Base-by-base conservation (phyloP, 1,140 invertebrate genomes). In the Harlomillsia oculata region DNA sequence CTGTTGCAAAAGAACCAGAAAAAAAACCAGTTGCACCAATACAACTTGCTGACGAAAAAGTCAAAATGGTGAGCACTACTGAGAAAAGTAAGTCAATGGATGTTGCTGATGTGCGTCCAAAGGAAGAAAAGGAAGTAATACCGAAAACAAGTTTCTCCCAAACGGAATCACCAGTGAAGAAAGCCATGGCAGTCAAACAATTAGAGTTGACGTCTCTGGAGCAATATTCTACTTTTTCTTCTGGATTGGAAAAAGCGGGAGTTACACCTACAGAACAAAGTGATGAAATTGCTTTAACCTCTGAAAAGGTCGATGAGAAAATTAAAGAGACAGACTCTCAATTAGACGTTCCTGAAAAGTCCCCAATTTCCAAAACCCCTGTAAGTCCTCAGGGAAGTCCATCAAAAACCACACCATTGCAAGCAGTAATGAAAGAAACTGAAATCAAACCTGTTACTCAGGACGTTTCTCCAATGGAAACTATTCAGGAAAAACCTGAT, bases 401-500 rank as follows among this genome's bases (percentile, higher is more conserved):
- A 9, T 2, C 41, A 44, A 9, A 41, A 41, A 6, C 41, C 2
- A 20, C 25, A 21, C 14, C 45, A 8, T 32, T 32, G 28, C 30
- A 2, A 13, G n/a, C 23, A 11, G 8, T 48, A 23, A 18, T 32
- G 0, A 30, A 32, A 1, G 45, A 48, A 32, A 32, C 16, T 0
- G 45, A 48, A 11, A 32, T 32, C 9, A 34, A n/a, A 8, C 8
- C n/a, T 8, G 8, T n/a, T 34, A 14, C 45, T 0, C n/a, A 20
- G 9, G 6, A 13, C 16, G 28, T 16, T 1, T 48, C 45, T 43
- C 21, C 48, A 6, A n/a, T 56, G 18, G n/a, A 25, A 26, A 18
- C 55, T 1, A 57, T 57, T 20, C 37, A 37, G 23, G 55, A 57
- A 20, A 57, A 57, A 28, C 55, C 55, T 0, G 46, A 57, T 26